Evolutionary conservation across 2,113 vertebrate genomes (phyloP).

Genomic region (Manacus vitellinus): DNA sequence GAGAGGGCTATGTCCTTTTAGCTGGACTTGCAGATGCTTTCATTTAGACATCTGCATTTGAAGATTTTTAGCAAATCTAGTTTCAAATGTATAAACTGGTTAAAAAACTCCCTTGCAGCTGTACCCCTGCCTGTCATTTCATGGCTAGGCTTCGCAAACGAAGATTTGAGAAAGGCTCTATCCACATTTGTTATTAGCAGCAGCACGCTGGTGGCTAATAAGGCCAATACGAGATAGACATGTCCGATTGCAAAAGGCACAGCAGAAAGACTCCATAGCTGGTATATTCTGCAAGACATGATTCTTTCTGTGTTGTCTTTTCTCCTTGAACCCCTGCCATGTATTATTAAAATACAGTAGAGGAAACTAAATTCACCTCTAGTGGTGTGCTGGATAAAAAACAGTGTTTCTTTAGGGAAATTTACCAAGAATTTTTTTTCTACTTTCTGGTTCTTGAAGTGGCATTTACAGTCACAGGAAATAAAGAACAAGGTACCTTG

Average conservation of each 20-base stretch:
- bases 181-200: too few relatives aligned
- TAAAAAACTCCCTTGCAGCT: background rate
- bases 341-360: background rate
- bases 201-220: too few relatives aligned
- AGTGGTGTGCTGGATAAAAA: background rate
- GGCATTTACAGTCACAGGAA: background rate
- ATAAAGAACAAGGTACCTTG: conserved; percentile 25
- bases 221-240: too few relatives aligned
- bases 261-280: too few relatives aligned
- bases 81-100: background rate
- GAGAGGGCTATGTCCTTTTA: background rate
- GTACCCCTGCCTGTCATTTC: background rate
- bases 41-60: background rate
- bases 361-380: background rate
- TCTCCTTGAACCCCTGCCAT: background rate
- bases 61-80: background rate
- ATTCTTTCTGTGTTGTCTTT: too few relatives aligned
- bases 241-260: too few relatives aligned
- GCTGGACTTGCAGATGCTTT: background rate
- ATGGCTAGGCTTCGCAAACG: too few relatives aligned
- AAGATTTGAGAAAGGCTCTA: too few relatives aligned
- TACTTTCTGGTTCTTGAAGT: background rate
- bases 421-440: background rate
- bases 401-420: background rate
- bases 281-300: too few relatives aligned